phyloP scores from a whole-genome alignment of 1,140 invertebrate species.

The Drosophila ogumai region DNA sequence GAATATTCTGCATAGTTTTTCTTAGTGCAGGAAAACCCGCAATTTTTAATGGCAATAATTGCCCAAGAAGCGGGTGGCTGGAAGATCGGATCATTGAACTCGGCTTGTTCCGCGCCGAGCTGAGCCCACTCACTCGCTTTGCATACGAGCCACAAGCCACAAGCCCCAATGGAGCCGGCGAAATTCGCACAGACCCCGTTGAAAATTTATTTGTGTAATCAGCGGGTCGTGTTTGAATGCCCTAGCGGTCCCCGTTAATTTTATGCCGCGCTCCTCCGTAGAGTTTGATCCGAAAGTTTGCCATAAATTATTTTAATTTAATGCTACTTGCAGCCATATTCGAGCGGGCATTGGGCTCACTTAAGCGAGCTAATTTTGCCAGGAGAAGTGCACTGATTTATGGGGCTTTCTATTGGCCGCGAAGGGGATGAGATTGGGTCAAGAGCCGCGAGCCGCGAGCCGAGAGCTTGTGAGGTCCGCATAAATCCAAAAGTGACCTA shows the following conservation, averaged over 20 bases:
- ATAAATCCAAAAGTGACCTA: constrained; percentile 42
- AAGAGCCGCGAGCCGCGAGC: constrained; percentile 14
- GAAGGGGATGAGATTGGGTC: constrained; percentile 23
- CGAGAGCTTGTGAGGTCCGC: neutral
- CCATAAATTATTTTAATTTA: constrained; percentile 68
- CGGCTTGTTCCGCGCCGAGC: constrained; percentile 25
- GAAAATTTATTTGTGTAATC: constrained; percentile 68
- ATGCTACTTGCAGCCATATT: constrained; percentile 52
- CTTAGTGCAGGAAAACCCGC: constrained; percentile 55
- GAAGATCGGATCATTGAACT: constrained; percentile 78
- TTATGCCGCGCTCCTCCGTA: constrained; percentile 52
- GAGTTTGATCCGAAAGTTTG: constrained; percentile 51
- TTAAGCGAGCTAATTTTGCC: constrained; percentile 41
- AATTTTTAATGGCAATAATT: constrained; percentile 28
- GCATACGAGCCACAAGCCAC: constrained; percentile 49
- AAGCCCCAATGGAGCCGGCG: constrained; percentile 12
- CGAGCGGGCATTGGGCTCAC: constrained; percentile 40
- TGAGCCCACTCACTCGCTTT: constrained; percentile 62
- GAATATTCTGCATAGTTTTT: neutral
- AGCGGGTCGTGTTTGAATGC: constrained; percentile 37
- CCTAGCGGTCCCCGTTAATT: constrained; percentile 44
- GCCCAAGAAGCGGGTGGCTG: constrained; percentile 33
- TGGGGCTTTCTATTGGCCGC: constrained; percentile 45
- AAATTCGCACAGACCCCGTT: constrained; percentile 64
- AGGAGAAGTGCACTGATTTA: constrained; percentile 51